Evolutionary conservation across 2,888 invertebrate species (phyloP), one percentile per base, ranked within the genome.

Genomic region (Theretra japonica): DNA sequence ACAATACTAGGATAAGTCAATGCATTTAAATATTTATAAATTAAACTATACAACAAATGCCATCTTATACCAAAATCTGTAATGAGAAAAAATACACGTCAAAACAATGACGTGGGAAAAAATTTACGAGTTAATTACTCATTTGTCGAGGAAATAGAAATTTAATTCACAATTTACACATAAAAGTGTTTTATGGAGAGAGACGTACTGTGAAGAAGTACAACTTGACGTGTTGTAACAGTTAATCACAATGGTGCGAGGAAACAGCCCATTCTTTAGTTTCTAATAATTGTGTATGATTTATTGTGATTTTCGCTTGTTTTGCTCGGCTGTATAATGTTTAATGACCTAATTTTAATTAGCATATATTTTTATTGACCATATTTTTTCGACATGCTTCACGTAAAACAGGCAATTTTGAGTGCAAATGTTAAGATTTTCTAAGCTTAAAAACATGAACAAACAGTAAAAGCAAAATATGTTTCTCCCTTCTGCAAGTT

Each of bases 121-220:
- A n/a, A 33, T 60, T 60, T 6, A 62, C 41, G 62, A 21, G 33
- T 41, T 62, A 62, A 62, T 41, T 62, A 41, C 7, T 33, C 41
- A 62, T 21, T 33, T 62, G 62, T 21, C 15, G 11, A 21, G 62
- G 62, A 41, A 62, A 62, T 62, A 62, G 62, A 62, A 62, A 62
- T 41, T 62, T 41, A 11, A 33, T 62, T 62, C 8, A 33, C 21
- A 41, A 33, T 33, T 4, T 19, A 60, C 8, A 30, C 17, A n/a
- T 30, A 28, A 30, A 59, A 28, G 59, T 60, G 30, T 60, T 62
- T 62, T 33, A 59, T 59, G 33, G n/a, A 62, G 33, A 8, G n/a
- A 21, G 21, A 60, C 30, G 59, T 30, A 60, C 23, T 17, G n/a
- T 6, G 19, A 28, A 28, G 59, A 30, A 60, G 30, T 60, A 30